A percentile compares a stretch with the other conserved stretches of the same genome.
Evolutionary conservation across 2,797 vertebrate genomes (phyloP).

Genomic region (Parotocinclus haroldoi): DNA sequence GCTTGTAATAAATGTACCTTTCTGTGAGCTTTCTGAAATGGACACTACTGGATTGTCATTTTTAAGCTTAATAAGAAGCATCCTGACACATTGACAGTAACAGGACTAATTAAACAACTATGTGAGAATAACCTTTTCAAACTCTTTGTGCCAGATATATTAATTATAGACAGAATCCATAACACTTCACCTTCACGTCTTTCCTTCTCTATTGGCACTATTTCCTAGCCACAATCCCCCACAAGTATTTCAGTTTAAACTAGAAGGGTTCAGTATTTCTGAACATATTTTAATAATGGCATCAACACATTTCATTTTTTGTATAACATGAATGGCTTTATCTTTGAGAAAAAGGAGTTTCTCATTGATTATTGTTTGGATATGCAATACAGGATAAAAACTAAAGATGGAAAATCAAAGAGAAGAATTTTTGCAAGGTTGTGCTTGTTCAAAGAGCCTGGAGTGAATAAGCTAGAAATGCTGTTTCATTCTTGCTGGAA

Average conservation of each 20-base stretch:
- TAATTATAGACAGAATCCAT: constrained; percentile 7
- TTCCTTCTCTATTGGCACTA: background rate
- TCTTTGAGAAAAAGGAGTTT: background rate
- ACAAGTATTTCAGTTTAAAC: background rate
- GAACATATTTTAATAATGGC: background rate
- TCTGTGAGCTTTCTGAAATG: too few relatives aligned
- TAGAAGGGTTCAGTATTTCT: background rate
- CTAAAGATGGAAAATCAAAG: too few relatives aligned
- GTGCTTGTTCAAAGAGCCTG: background rate
- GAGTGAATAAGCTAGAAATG: background rate
- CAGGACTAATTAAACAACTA: background rate
- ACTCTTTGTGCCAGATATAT: background rate
- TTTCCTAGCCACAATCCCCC: background rate
- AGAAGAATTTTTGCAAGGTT: too few relatives aligned
- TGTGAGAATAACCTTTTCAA: constrained; percentile 24
- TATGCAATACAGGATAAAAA: too few relatives aligned
- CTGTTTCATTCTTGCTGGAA: too few relatives aligned
- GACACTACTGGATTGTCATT: too few relatives aligned
- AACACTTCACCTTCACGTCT: background rate
- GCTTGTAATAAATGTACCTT: too few relatives aligned
- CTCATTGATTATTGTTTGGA: background rate
- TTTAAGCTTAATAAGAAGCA: background rate
- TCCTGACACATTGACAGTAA: constrained; percentile 4
- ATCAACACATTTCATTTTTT: background rate
- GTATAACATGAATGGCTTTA: background rate